Evolutionary conservation across 2,888 invertebrate genomes (phyloP).

Genomic region (Antheraea assamensis): DNA sequence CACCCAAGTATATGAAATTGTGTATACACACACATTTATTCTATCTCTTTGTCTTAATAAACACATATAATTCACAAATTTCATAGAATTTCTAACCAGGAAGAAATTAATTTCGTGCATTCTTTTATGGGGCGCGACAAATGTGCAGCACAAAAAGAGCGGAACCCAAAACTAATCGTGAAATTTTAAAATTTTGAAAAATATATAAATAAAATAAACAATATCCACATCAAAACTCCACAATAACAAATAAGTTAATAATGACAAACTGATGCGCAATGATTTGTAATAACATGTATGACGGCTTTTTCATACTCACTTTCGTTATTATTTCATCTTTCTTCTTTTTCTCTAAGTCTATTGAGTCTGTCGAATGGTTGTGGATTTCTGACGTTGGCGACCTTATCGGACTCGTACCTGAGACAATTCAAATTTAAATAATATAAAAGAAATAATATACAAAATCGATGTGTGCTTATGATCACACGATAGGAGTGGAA

Average conservation of each 20-base stretch:
- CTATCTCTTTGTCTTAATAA: no score
- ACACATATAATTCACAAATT: no score
- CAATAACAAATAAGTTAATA: slow-evolving; percentile 51
- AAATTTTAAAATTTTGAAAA: slow-evolving; percentile 45
- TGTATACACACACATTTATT: no score
- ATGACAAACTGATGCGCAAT: slow-evolving; percentile 54
- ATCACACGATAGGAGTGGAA: no score
- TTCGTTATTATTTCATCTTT: slow-evolving; percentile 82
- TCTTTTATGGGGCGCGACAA: neutral
- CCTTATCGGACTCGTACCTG: slow-evolving; percentile 88
- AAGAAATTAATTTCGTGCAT: neutral
- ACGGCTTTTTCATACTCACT: slow-evolving; percentile 51
- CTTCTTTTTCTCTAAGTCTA: slow-evolving; percentile 87
- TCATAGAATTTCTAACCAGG: no score
- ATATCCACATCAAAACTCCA: slow-evolving; percentile 61
- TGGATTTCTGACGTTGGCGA: slow-evolving; percentile 85
- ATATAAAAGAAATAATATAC: neutral
- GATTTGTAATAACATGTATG: slow-evolving; percentile 32
- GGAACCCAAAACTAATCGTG: slow-evolving; percentile 61
- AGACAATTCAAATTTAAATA: slow-evolving; percentile 21
- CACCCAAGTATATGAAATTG: no score
- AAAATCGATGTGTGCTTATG: no score
- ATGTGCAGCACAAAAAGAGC: slow-evolving; percentile 20
- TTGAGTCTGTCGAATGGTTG: slow-evolving; percentile 92
- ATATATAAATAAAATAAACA: slow-evolving; percentile 45